These are phyloP conservation scores for Cercopithecus mona DNA, from an alignment of 2,113 vertebrate species.

Conservation along the genomic window DNA sequence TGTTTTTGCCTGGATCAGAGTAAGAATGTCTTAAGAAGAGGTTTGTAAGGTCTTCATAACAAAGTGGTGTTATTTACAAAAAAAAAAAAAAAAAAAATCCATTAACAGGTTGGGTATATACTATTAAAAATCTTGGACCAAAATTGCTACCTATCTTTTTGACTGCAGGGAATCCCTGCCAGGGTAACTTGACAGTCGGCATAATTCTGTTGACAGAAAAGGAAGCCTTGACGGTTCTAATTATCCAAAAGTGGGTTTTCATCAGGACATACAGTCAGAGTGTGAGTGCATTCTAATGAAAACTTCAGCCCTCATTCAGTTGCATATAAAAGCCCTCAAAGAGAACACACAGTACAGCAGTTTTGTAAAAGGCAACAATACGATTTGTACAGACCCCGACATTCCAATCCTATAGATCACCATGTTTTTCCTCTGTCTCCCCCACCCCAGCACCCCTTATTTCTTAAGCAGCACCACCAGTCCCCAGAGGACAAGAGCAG, in stretches of 20 bases:
- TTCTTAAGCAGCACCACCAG: constrained; percentile 35
- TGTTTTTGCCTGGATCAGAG: constrained; percentile 86
- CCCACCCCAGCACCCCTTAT: not conserved
- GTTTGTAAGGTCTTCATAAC: constrained; percentile 86
- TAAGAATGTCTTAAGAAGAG: constrained; percentile 88
- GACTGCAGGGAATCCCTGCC: constrained; percentile 84
- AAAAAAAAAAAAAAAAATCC: constrained; percentile 37
- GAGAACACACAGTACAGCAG: constrained; percentile 74
- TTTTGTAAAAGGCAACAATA: constrained; percentile 68
- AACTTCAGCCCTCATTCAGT: constrained; percentile 83
- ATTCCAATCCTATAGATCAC: not conserved
- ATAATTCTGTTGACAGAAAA: constrained; percentile 79
- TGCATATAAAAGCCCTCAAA: constrained; percentile 84
- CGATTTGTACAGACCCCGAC: not conserved
- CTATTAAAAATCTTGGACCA: constrained; percentile 83
- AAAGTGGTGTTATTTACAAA: constrained; percentile 87
- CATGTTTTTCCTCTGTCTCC: not conserved
- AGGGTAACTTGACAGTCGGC: constrained; percentile 77
- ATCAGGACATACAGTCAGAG: constrained; percentile 63
- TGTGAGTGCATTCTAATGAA: constrained; percentile 79
- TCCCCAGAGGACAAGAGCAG: constrained; percentile 2
- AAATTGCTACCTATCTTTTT: constrained; percentile 82
- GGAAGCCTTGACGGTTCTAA: constrained; percentile 69
- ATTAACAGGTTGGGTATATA: constrained; percentile 83
- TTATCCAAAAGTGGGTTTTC: constrained; percentile 72